These are phyloP conservation scores for Cephus spinipes DNA, from an alignment of 2,888 invertebrate genomes.

Conservation along the genomic window DNA sequence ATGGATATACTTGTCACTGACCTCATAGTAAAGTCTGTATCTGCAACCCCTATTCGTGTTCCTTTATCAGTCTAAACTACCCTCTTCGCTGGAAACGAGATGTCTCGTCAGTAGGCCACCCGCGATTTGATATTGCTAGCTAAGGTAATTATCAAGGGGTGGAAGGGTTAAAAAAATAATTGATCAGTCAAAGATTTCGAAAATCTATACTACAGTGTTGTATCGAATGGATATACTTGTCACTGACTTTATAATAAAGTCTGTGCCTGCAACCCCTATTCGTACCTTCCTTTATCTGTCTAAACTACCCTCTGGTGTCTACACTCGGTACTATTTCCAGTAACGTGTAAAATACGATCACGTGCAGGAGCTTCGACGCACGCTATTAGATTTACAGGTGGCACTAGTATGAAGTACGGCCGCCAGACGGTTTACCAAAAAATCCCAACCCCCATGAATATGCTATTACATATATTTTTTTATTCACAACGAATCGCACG, in stretches of 20 bases:
- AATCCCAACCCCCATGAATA: not conserved
- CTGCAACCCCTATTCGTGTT: too few species aligned
- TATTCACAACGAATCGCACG: not conserved
- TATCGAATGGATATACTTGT: not conserved
- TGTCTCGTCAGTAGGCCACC: not conserved
- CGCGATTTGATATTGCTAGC: conserved; percentile 22
- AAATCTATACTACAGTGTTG: too few species aligned
- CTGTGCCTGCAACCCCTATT: not conserved
- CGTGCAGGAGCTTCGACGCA: conserved; percentile 5
- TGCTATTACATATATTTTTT: not conserved
- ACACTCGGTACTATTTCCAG: not conserved
- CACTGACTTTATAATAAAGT: not conserved
- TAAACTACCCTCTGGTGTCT: not conserved
- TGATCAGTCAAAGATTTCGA: not conserved
- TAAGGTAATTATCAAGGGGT: conserved; percentile 26
- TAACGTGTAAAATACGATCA: conserved; percentile 4
- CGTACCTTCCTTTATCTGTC: not conserved
- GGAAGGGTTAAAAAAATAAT: not conserved
- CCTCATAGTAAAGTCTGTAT: too few species aligned
- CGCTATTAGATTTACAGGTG: conserved; percentile 7
- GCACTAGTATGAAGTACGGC: not conserved
- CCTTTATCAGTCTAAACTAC: too few species aligned
- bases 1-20: too few species aligned
- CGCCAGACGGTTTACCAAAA: conserved; percentile 2
- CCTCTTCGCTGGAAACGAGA: not conserved